Percentiles rank a stretch among this genome's conserved stretches.
phyloP scores from a whole-genome alignment of 2,888 invertebrate genomes.

The Mimachlamys varia region DNA sequence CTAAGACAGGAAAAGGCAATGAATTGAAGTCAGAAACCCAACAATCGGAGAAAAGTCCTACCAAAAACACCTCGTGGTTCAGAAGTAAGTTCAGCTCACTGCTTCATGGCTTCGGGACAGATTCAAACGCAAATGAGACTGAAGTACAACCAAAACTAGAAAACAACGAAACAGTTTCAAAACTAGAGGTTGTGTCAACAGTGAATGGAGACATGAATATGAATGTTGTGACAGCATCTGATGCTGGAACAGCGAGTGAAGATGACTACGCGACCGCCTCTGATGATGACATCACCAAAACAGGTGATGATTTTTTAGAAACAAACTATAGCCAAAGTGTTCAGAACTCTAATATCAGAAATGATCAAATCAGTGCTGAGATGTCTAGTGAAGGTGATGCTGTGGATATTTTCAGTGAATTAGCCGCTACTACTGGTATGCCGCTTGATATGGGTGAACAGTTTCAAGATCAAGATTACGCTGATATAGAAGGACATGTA shows the following conservation, averaged over 20 bases:
- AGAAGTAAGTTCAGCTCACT: not conserved
- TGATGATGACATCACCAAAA: not conserved
- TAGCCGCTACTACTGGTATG: not conserved
- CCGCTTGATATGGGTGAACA: not conserved
- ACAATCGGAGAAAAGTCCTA: not conserved
- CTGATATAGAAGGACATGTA: not conserved
- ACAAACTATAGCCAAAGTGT: not conserved
- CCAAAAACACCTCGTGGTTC: not conserved
- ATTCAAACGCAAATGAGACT: not conserved
- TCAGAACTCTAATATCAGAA: not conserved
- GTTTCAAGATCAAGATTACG: not conserved
- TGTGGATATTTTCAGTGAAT: constrained; percentile 6
- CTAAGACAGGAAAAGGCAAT: not conserved
- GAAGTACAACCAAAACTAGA: not conserved
- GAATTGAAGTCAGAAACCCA: not conserved
- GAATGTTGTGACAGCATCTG: not conserved
- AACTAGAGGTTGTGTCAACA: not conserved
- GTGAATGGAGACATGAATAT: not conserved
- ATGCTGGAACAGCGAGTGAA: not conserved
- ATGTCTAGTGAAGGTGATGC: not conserved
- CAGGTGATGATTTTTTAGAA: not conserved
- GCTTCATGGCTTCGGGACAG: not conserved
- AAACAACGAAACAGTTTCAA: not conserved
- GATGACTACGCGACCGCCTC: not conserved
- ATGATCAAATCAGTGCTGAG: not conserved